Conservation (phyloP, 2,113 vertebrate genomes). For the Oryctolagus cuniculus region DNA sequence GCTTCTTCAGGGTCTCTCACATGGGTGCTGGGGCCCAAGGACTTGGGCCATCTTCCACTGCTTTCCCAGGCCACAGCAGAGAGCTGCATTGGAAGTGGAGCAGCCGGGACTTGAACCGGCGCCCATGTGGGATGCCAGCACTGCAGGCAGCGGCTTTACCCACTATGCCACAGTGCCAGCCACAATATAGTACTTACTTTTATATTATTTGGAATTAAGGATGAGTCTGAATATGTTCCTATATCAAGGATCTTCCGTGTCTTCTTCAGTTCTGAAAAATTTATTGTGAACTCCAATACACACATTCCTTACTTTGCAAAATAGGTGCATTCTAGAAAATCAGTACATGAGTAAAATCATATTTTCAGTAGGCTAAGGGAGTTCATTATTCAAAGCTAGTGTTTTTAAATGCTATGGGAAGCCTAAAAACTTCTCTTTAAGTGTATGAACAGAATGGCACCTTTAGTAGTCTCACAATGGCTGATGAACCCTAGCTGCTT, state of each 20-base stretch:
- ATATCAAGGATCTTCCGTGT: neutral
- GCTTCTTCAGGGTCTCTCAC: too few relatives aligned
- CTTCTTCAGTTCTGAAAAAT: constrained; percentile 52
- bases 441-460: neutral
- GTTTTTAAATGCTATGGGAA: constrained; percentile 38
- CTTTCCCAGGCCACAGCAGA: too few relatives aligned
- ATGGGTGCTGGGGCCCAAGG: too few relatives aligned
- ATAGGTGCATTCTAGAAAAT: constrained; percentile 27
- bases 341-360: neutral
- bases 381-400: constrained; percentile 32
- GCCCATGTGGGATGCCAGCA: too few relatives aligned
- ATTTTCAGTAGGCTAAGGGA: constrained; percentile 14
- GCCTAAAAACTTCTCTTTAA: constrained; percentile 36
- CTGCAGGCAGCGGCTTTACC: too few relatives aligned
- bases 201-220: constrained; percentile 48
- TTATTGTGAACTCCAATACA: neutral
- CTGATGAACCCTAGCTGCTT: neutral
- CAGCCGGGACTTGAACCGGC: too few relatives aligned
- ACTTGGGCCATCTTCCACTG: too few relatives aligned
- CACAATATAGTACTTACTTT: neutral
- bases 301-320: constrained; percentile 41
- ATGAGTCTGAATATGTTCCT: constrained; percentile 19
- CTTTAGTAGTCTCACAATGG: neutral
- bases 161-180: too few relatives aligned
- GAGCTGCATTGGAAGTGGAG: too few relatives aligned